Evolutionary conservation across 1,140 invertebrate species (phyloP).

Genomic region (Lepidurus apus): DNA sequence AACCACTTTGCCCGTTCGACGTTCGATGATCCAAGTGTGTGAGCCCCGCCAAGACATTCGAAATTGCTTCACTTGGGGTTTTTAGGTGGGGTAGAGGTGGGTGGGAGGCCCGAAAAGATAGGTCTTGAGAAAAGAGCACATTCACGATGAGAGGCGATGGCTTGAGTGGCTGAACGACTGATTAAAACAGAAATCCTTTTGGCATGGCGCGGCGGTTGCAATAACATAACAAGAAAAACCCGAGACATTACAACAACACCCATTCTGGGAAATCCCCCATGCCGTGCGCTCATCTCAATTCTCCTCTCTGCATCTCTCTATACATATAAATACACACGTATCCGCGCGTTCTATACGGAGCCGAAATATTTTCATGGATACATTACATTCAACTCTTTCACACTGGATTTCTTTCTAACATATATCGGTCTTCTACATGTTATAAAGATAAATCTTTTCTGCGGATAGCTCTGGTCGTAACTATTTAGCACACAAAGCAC

Average conservation of each 20-base stretch:
- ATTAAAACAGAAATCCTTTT: slow-evolving; percentile 19
- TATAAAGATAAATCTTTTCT: not conserved
- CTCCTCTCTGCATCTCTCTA: not conserved
- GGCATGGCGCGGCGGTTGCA: not conserved
- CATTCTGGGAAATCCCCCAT: slow-evolving; percentile 9
- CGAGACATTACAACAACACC: not conserved
- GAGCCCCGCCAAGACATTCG: too few species aligned
- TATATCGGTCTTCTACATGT: too few species aligned
- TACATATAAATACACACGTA: not conserved
- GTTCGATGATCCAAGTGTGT: too few species aligned
- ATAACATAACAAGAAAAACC: not conserved
- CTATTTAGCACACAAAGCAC: slow-evolving; percentile 15
- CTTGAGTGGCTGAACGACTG: slow-evolving; percentile 2
- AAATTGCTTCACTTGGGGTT: not conserved
- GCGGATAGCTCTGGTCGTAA: not conserved
- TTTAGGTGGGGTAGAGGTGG: not conserved
- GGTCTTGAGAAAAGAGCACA: not conserved
- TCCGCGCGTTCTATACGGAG: too few species aligned
- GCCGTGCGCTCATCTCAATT: slow-evolving; percentile 8
- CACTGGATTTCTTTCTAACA: too few species aligned
- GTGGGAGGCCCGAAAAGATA: not conserved
- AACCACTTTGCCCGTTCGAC: too few species aligned
- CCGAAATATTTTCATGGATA: too few species aligned
- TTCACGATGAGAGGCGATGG: slow-evolving; percentile 18
- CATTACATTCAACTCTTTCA: too few species aligned